Evolutionary conservation across 2,888 invertebrate species (phyloP).

Genomic region (Meta bourneti): DNA sequence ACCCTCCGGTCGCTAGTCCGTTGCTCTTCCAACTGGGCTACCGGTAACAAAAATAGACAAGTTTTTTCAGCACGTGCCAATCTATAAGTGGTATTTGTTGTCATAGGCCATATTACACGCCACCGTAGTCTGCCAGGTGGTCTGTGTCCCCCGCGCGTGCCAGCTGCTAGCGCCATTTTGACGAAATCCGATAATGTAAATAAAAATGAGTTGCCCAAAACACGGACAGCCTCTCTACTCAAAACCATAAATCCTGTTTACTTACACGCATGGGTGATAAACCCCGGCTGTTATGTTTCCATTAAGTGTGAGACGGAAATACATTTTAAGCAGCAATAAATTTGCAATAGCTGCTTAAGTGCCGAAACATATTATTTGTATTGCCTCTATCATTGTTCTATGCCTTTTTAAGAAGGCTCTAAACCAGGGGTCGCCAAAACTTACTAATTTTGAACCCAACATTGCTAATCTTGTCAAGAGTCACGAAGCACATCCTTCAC

Average conservation of each 20-base stretch:
- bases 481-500: no score
- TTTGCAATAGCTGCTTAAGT: not conserved
- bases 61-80: not conserved
- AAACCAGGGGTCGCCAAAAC: not conserved
- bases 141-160: not conserved
- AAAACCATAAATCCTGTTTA: not conserved
- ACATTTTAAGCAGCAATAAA: not conserved
- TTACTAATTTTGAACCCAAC: not conserved
- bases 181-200: not conserved
- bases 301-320: not conserved
- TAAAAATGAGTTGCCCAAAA: not conserved
- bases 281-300: not conserved
- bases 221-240: not conserved
- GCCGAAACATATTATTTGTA: not conserved
- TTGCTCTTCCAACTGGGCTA: no score
- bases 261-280: not conserved
- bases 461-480: no score
- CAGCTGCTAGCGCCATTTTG: conserved; percentile 2
- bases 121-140: not conserved
- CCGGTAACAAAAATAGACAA: not conserved
- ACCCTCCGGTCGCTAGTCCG: no score
- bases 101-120: not conserved
- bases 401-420: not conserved
- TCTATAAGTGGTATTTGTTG: not conserved
- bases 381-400: not conserved